A percentile compares a stretch with the other conserved stretches of the same genome.
phyloP scores from a whole-genome alignment of 2,888 invertebrate genomes.

The Amblyjoppa proteus region DNA sequence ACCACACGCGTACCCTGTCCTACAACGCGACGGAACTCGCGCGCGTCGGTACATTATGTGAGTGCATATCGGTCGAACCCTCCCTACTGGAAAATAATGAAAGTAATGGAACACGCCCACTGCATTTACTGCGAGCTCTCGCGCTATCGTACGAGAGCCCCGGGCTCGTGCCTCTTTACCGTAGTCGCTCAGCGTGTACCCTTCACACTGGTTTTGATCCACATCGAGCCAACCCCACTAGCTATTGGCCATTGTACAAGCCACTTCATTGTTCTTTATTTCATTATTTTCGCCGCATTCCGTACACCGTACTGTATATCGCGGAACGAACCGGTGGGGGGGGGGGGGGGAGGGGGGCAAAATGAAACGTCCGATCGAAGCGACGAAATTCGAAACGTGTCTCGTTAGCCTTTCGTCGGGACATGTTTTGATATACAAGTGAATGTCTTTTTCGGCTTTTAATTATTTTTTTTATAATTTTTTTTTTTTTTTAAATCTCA shows the following conservation, averaged over 20 bases:
- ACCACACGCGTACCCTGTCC: slow-evolving; percentile 11
- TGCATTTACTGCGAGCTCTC: slow-evolving; percentile 79
- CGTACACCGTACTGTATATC: slow-evolving; percentile 48
- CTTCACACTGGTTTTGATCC: slow-evolving; percentile 57
- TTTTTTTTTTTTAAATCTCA: not conserved
- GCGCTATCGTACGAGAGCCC: slow-evolving; percentile 67
- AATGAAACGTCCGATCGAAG: not conserved
- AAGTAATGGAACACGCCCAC: slow-evolving; percentile 85
- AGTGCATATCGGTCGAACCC: slow-evolving; percentile 78
- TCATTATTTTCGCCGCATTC: slow-evolving; percentile 82
- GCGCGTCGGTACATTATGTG: slow-evolving; percentile 66
- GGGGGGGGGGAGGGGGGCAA: not conserved
- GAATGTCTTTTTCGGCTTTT: not conserved
- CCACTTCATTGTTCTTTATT: slow-evolving; percentile 82
- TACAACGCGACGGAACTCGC: slow-evolving; percentile 50
- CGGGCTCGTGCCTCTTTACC: slow-evolving; percentile 52
- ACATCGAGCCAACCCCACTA: slow-evolving; percentile 69
- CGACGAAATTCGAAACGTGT: not conserved
- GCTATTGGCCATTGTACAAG: slow-evolving; percentile 81
- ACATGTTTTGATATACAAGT: not conserved
- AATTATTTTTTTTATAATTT: not conserved
- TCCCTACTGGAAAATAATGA: slow-evolving; percentile 82
- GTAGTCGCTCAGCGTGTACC: slow-evolving; percentile 41
- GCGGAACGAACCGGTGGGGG: not conserved
- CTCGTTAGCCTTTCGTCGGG: not conserved